Evolutionary conservation across 2,113 vertebrate species (phyloP), one percentile per base, ranked within the genome.

Genomic region (Channa argus): DNA sequence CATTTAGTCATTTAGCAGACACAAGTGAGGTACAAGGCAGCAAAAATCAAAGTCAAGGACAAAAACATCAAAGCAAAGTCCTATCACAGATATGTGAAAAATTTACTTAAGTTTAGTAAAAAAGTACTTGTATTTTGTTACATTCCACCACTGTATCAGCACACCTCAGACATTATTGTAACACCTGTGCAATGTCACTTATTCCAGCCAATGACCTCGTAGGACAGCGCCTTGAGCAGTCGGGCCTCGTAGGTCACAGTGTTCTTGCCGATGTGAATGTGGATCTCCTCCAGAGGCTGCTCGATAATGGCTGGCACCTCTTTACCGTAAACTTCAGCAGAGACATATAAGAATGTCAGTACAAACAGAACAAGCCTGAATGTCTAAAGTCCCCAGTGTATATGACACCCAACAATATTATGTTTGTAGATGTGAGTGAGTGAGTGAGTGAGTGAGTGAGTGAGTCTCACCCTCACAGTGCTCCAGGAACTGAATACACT

Each of bases 171-270:
- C 53, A 3, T 8, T 1, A 9, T 5, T 2, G 2, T 5, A 33
- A 14, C 61, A n/a, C 43, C 24, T 44, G 39, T 38, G 12, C 14
- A n/a, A 69, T 0, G 13, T 91, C 94, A 97, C 2, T 87, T 80
- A 88, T 94, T 95, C 96, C 97, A 98, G 34, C 95, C 95, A 36
- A 91, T 95, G 70, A 99, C 96, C 68, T 96, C 95, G 68, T 96
- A 97, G 93, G 98, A 95, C 65, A 99, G 92, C 0, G 96, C 96
- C 90, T 96, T 97, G 77, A 99, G 82, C 49, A 96, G 93, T 47
- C 97, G 95, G 2, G 97, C 95, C 88, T 98, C 97, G 1, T 97
- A 99, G 0, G 97, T 98, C 74, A 99, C 96, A 0, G 97, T 98
- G 77, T 99, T 99, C 84, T 96, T 98, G 5, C 97, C 97, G 52